Base-by-base conservation (phyloP, 2,113 vertebrate species). In the Scalopus aquaticus region DNA sequence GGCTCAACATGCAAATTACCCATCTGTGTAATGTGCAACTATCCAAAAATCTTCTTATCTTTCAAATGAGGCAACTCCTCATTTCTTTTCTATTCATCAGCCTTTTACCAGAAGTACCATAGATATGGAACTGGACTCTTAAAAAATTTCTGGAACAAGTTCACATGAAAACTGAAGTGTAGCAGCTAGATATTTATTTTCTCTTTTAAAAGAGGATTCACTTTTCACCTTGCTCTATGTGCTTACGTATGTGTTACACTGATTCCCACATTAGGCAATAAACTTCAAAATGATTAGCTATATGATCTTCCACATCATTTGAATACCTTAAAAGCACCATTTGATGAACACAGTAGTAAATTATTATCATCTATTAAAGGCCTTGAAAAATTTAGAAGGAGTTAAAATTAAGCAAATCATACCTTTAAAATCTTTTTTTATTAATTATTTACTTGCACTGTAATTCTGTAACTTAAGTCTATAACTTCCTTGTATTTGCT, bases 111-210 rank as follows among this genome's bases (percentile, higher is more conserved):
- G 28, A 82, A 6, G 30, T 62, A 67, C 44, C 49, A 76, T 46
- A 24, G 28, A 93, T 72, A 3, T 39, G 22, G 22, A 4, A 81
- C 4, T 60, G 28, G 32, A 4, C 22, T 90, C 28, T 81, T n/a
- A 46, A 69, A 82, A 35, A 64, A 46, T 2, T 46, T 79, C 49
- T 51, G 44, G 24, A 90, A 74, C 2, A 84, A 80, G 80, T 39
- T 94, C n/a, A 87, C 54, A 62, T 77, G 8, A 73, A 79, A 91
- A 94, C 9, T 86, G 32, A 91, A 37, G 20, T 76, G 86, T 54
- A 83, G n/a, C 10, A 77, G 49, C 5, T 91, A 67, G 54, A 17
- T 35, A 60, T 60, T 70, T 16, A 76, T 70, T 95, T 96, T 60
- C 39, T 19, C 56, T 89, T 83, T 95, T n/a, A 89, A 78, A 86